Percentiles rank a stretch among this genome's conserved stretches.
These are phyloP conservation scores for Mycteria americana DNA, from an alignment of 2,797 vertebrate genomes.

Conservation along the genomic window DNA sequence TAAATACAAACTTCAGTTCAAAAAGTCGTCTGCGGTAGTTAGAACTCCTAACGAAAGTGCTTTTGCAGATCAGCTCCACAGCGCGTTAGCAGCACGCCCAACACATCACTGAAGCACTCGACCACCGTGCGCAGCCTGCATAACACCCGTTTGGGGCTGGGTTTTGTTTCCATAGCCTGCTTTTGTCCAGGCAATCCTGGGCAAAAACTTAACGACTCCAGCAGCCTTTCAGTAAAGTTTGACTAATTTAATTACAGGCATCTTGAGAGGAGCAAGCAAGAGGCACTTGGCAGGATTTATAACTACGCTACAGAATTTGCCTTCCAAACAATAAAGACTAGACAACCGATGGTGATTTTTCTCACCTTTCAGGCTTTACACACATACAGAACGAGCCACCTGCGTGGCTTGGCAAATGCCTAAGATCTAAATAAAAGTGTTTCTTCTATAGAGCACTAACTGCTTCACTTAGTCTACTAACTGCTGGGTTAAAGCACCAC, in stretches of 20 bases:
- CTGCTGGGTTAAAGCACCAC: not conserved
- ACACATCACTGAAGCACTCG: not conserved
- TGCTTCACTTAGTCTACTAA: not conserved
- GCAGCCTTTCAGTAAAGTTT: not conserved
- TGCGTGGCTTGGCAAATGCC: not conserved
- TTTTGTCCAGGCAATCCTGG: not conserved
- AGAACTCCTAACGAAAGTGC: rapidly evolving
- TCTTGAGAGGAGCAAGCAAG: not conserved
- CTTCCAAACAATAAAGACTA: not conserved
- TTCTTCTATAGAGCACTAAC: not conserved
- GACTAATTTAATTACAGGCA: not conserved
- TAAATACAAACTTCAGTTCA: not conserved
- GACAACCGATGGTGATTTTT: not conserved
- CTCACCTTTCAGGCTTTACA: not conserved
- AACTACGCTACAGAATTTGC: too few relatives aligned
- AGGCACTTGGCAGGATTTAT: not conserved
- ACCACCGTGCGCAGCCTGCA: rapidly evolving
- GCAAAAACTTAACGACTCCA: not conserved
- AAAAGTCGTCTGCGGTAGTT: too few relatives aligned
- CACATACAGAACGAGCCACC: not conserved
- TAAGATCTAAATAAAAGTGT: not conserved
- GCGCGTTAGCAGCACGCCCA: not conserved
- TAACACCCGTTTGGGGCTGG: rapidly evolving
- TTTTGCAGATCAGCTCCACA: not conserved
- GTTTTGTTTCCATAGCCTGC: not conserved